Evolutionary conservation across 2,888 invertebrate genomes (phyloP), one percentile per base, ranked within the genome.

Genomic region (Dioctria rufipes): DNA sequence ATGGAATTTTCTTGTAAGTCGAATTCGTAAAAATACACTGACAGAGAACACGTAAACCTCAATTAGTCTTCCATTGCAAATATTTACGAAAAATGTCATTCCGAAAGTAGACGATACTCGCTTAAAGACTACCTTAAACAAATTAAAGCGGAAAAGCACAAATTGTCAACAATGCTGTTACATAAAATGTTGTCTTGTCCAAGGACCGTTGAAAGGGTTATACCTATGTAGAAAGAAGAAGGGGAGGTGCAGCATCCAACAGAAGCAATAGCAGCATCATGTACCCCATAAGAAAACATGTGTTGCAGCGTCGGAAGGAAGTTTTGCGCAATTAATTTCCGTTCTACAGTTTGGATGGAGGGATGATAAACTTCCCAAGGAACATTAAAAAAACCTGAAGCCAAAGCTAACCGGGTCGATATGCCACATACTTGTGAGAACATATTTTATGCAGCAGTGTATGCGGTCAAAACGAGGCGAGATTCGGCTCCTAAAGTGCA

Each of bases 301-400:
- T 77, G 77, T 77, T 77, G 77, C 77, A 61, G 13, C 25, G n/a
- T 39, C 63, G 49, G 77, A 77, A 77, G 77, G 63, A 77, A 77
- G 63, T 77, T 77, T 63, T 46, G 77, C 37, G 63, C 77, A 63
- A 77, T 77, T 77, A 63, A 63, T 77, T 77, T 77, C 77, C 77
- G 63, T 13, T 77, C 63, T n/a, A 46, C 39, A 61, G 49, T 77
- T 77, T 49, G 37, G 25, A 25, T 25, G 25, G 49, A 11, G 51
- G n/a, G 49, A 63, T 77, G 77, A 63, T 77, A 77, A 77, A 77
- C 13, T 77, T 77, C 63, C 63, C 77, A 40, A 2, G 46, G 49
- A 66, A 37, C 66, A 66, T 42, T 43, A 43, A 43, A 40, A 66
- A 66, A 43, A 66, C n/a, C 13, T 42, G 25, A 75, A 58, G 58